phyloP scores from a whole-genome alignment of 2,888 invertebrate species.

The Andrena dorsata region DNA sequence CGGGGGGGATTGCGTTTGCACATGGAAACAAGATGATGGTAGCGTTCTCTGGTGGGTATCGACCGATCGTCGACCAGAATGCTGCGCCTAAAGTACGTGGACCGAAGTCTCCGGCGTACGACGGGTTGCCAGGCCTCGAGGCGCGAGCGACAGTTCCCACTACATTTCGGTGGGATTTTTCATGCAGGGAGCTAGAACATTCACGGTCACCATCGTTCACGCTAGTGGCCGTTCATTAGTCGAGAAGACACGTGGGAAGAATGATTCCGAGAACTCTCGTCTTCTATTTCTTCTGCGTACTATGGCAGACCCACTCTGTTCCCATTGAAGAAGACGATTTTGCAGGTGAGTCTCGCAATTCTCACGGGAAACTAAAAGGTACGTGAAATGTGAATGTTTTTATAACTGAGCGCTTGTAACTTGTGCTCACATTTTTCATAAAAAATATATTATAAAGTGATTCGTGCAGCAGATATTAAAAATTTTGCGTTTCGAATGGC shows the following conservation, averaged over 20 bases:
- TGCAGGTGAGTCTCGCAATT: not conserved
- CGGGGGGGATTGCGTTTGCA: too few relatives aligned
- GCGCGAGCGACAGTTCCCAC: conserved; percentile 66
- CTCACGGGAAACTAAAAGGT: not conserved
- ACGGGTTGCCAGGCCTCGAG: conserved; percentile 19
- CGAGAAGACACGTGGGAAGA: not conserved
- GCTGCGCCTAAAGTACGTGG: not conserved
- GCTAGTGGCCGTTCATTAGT: not conserved
- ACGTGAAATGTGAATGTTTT: not conserved
- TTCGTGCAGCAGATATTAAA: not conserved
- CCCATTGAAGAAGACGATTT: not conserved
- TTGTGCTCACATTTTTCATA: too few relatives aligned
- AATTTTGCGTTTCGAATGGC: not conserved
- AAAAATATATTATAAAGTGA: too few relatives aligned
- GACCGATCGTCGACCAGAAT: not conserved
- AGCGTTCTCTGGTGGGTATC: not conserved
- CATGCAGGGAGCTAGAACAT: conserved; percentile 34
- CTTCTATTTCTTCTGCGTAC: not conserved
- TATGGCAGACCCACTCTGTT: not conserved
- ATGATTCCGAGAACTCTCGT: not conserved
- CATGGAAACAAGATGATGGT: not conserved
- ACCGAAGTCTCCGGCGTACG: not conserved
- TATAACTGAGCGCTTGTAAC: too few relatives aligned
- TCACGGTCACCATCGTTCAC: not conserved
- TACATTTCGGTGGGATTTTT: conserved; percentile 68